These are phyloP conservation scores for Scartelaos histophorus DNA, from an alignment of 2,113 vertebrate genomes.

Conservation along the genomic window DNA sequence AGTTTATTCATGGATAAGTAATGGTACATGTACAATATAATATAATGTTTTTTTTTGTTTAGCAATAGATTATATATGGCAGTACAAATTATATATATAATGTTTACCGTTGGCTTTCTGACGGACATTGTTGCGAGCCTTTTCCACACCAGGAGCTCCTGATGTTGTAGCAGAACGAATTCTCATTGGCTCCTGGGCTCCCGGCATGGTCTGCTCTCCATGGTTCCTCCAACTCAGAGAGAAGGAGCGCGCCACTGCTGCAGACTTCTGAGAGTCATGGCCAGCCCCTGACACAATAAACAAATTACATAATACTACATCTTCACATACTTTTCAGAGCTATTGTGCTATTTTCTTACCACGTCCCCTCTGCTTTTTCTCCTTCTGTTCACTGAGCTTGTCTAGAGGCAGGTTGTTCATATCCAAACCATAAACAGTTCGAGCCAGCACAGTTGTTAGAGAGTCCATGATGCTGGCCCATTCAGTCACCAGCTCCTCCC, in stretches of 20 bases:
- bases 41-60: not conserved
- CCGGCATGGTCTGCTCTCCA: constrained; percentile 71
- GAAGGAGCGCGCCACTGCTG: constrained; percentile 87
- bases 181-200: constrained; percentile 89
- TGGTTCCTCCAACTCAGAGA: constrained; percentile 96
- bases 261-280: constrained; percentile 85
- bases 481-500: constrained; percentile 93
- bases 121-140: constrained; percentile 90
- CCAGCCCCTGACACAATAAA: constrained; percentile 76
- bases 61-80: not conserved
- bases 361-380: constrained; percentile 94
- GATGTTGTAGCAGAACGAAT: constrained; percentile 96
- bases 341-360: constrained; percentile 73
- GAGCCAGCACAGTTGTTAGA: constrained; percentile 90
- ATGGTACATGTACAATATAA: constrained; percentile 2
- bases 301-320: not conserved
- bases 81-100: not conserved
- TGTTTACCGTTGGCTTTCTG: constrained; percentile 91
- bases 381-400: constrained; percentile 97
- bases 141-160: constrained; percentile 92
- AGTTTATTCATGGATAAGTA: not conserved
- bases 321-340: constrained; percentile 2
- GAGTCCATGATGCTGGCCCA: constrained; percentile 99
- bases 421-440: constrained; percentile 91
- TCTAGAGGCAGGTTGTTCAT: constrained; percentile 93